These are phyloP conservation scores for Podabrus alpinus DNA, from an alignment of 2,888 invertebrate species.

Conservation along the genomic window DNA sequence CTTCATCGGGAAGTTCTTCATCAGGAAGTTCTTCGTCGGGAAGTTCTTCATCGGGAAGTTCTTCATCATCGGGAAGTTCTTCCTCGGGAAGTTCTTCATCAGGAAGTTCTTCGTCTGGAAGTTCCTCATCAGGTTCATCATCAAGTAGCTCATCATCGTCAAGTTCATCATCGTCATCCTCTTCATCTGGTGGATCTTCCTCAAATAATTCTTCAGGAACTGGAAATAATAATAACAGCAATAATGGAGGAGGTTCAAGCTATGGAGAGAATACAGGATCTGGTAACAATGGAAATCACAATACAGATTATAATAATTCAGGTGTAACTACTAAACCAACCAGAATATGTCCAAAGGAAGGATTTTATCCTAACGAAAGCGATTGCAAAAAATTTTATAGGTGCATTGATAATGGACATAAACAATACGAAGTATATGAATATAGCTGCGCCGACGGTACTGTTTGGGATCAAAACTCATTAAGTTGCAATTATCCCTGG, in stretches of 20 bases:
- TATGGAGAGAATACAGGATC: not conserved
- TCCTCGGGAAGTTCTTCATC: not conserved
- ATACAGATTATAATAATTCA: no score
- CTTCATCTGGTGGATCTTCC: not conserved
- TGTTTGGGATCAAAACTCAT: slow-evolving; percentile 25
- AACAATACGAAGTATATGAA: slow-evolving; percentile 67
- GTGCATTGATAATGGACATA: slow-evolving; percentile 66
- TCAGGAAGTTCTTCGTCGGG: not conserved
- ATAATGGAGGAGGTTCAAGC: not conserved
- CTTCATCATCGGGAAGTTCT: not conserved
- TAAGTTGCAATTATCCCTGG: slow-evolving; percentile 15
- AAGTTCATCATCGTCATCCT: not conserved
- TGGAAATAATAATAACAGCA: not conserved
- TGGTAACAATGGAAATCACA: not conserved
- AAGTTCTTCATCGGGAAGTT: slow-evolving; percentile 3
- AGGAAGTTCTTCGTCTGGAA: not conserved
- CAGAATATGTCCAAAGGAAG: slow-evolving; percentile 15
- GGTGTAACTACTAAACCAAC: not conserved
- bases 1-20: not conserved
- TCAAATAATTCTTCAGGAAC: no score
- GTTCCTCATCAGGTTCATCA: not conserved
- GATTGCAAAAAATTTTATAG: slow-evolving; percentile 79
- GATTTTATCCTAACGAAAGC: slow-evolving; percentile 12
- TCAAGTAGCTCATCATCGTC: not conserved
- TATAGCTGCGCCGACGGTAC: slow-evolving; percentile 68